Conservation (phyloP, 2,888 invertebrate species). For the Atethmia centrago region DNA sequence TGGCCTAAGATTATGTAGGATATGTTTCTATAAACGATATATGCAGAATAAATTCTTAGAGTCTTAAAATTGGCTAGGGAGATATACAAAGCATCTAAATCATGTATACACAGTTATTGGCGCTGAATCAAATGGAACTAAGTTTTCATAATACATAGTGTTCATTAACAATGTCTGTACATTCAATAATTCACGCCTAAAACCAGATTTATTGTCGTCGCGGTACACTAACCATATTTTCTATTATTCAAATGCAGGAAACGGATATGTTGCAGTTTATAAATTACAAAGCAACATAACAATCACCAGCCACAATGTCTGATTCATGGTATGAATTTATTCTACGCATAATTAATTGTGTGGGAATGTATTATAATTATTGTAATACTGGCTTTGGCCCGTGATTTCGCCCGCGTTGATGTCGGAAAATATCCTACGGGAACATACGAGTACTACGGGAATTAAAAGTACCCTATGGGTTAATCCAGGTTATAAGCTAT, state of each 20-base stretch:
- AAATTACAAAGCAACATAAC: constrained; percentile 63
- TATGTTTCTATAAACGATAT: background rate
- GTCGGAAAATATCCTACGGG: background rate
- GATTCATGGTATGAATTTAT: constrained; percentile 60
- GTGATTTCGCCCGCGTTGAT: background rate
- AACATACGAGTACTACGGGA: background rate
- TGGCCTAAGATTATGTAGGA: background rate
- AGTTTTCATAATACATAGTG: constrained; percentile 23
- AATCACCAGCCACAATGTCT: constrained; percentile 50
- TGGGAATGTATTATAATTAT: constrained; percentile 49
- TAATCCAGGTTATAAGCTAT: background rate
- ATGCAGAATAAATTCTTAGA: background rate
- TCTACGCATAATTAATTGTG: constrained; percentile 61
- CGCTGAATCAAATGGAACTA: constrained; percentile 45
- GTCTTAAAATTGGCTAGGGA: background rate
- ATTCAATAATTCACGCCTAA: constrained; percentile 65
- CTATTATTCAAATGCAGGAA: constrained; percentile 67
- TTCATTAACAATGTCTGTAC: constrained; percentile 59
- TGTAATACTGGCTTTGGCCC: background rate
- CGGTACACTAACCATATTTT: constrained; percentile 63
- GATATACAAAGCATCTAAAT: background rate
- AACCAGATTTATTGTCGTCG: constrained; percentile 64
- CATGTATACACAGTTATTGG: constrained; percentile 26
- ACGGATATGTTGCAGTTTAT: constrained; percentile 66
- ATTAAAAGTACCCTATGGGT: background rate